A percentile compares a stretch with the other conserved stretches of the same genome.
Conservation (phyloP, 2,888 invertebrate species). For the Drymonia ruficornis region DNA sequence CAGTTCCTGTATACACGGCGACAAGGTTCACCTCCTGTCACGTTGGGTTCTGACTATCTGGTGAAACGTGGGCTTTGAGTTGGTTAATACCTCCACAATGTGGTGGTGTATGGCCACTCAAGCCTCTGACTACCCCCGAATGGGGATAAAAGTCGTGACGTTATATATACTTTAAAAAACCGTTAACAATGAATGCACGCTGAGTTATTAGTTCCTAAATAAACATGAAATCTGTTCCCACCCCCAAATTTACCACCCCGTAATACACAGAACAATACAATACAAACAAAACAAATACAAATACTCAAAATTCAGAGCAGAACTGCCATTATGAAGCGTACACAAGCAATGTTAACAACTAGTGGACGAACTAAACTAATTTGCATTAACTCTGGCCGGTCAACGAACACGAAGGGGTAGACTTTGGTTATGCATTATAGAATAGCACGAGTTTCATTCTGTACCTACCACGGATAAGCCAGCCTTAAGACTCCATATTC, state of each 20-base stretch:
- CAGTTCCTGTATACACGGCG: no score
- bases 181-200: not conserved
- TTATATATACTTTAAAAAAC: not conserved
- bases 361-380: conserved; percentile 39
- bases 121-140: no score
- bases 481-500: no score
- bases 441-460: not conserved
- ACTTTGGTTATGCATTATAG: conserved; percentile 22
- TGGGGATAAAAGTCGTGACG: no score
- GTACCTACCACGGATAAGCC: no score
- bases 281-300: conserved; percentile 7
- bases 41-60: no score
- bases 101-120: no score
- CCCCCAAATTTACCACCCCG: not conserved
- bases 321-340: conserved; percentile 5
- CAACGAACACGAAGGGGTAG: conserved; percentile 6
- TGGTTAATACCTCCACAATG: no score
- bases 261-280: not conserved
- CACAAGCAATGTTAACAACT: conserved; percentile 37
- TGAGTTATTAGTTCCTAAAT: not conserved
- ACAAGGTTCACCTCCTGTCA: no score
- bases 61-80: no score
- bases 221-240: not conserved
- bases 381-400: conserved; percentile 36
- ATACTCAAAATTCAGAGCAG: conserved; percentile 1